These are phyloP conservation scores for Gasterosteus aculeatus DNA, from an alignment of 2,113 vertebrate species.

Conservation along the genomic window DNA sequence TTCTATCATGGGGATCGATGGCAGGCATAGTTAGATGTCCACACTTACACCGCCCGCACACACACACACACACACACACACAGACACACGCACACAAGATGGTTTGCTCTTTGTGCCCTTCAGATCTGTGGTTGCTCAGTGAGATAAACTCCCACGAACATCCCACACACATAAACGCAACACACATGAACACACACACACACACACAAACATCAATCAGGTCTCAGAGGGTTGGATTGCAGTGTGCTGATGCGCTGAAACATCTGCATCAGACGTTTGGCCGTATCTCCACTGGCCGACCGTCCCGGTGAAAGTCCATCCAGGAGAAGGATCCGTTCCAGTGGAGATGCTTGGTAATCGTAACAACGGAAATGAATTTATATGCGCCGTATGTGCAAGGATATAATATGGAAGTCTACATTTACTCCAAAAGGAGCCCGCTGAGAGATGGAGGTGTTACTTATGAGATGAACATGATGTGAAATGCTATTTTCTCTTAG, in stretches of 20 bases:
- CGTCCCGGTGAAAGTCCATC: conserved; percentile 66
- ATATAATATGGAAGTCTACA: conserved; percentile 61
- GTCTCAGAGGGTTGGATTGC: conserved; percentile 43
- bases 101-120: conserved; percentile 41
- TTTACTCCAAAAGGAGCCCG: conserved; percentile 49
- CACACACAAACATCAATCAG: conserved; percentile 17
- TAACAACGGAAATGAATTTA: conserved; percentile 79
- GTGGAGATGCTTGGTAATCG: conserved; percentile 67
- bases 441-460: conserved; percentile 27
- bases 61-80: conserved; percentile 14
- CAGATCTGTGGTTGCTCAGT: conserved; percentile 19
- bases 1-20: conserved; percentile 70
- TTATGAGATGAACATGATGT: conserved; percentile 38
- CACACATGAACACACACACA: conserved; percentile 1
- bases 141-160: conserved; percentile 21
- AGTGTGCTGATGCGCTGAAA: conserved; percentile 17
- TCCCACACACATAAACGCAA: conserved; percentile 2
- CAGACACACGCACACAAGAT: conserved; percentile 23
- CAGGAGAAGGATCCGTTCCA: conserved; percentile 51
- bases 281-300: conserved; percentile 24
- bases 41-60: conserved; percentile 8
- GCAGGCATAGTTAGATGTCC: conserved; percentile 13
- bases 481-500: conserved; percentile 29
- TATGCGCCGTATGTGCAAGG: conserved; percentile 49
- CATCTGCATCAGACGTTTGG: conserved; percentile 49